Base-by-base conservation (phyloP, 2,113 vertebrate species). In the Capreolus pygargus region DNA sequence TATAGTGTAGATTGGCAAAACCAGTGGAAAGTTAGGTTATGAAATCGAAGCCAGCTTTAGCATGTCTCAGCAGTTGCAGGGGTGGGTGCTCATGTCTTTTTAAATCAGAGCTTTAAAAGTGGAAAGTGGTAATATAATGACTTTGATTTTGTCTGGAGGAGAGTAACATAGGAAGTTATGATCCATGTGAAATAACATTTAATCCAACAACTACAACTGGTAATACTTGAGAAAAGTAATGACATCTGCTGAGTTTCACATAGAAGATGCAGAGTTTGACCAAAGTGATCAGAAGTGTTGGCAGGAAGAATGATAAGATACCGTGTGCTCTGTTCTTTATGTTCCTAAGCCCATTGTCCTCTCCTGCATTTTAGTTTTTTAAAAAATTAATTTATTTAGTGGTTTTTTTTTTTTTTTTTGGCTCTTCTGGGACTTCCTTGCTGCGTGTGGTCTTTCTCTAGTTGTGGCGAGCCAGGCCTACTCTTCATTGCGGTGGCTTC, bases 31-130 rank as follows among this genome's bases (percentile, higher is more conserved):
- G 14, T 84, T 89, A 86, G 50, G 84, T 87, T 92, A 83, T 64
- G 70, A 84, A 94, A 61, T 43, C 27, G 47, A 96, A 90, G 50
- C 70, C 50, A 17, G 11, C 79, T 94, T 95, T 86, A 81, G 92
- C 84, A 52, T 94, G 95, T 97, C 92, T 95, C 76, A 96, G 55
- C 81, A 55, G 76, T 88, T 81, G 1, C 74, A 57, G 78, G 45
- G 21, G 82, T 27, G 30, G 16, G 21, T 28, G 58, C 61, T 81
- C 14, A 19, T 15, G n/a, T 67, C 57, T 85, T 95, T 92, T 47
- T 52, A 91, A 97, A 52, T 76, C 30, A 86, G n/a, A 96, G 50
- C n/a, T 88, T 85, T 78, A 39, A 74, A 54, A 85, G 79, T 3
- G 25, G 15, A 93, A 67, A 74, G 10, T 81, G 17, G 28, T 47